Conservation (phyloP, 2,888 invertebrate genomes). For the Leptarthrus brevirostris region DNA sequence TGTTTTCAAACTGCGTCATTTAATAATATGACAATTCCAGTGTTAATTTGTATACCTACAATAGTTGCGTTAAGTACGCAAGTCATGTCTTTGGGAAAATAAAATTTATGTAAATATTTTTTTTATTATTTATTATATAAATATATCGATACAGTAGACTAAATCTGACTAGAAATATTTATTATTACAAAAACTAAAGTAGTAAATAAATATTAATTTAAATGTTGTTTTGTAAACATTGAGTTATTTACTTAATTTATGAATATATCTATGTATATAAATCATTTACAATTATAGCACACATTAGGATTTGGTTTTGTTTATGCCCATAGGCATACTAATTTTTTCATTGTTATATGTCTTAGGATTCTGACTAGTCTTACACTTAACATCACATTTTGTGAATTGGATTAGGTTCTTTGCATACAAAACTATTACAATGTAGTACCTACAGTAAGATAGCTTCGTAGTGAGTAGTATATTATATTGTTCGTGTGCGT, state of each 20-base stretch:
- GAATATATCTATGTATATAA: slow-evolving; percentile 8
- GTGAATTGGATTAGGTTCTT: slow-evolving; percentile 29
- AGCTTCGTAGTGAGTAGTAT: neutral
- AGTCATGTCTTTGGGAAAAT: no score
- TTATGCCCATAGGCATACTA: slow-evolving; percentile 18
- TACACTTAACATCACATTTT: slow-evolving; percentile 34
- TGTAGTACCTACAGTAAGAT: neutral
- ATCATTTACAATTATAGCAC: slow-evolving; percentile 26
- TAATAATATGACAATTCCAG: no score
- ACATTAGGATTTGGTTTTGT: slow-evolving; percentile 45
- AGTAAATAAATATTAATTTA: slow-evolving; percentile 14
- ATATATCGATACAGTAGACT: slow-evolving; percentile 34
- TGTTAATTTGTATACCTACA: no score
- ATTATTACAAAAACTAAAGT: slow-evolving; percentile 17
- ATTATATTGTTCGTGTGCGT: slow-evolving; percentile 26
- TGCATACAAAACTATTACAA: slow-evolving; percentile 24
- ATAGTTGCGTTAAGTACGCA: no score
- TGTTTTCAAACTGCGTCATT: no score
- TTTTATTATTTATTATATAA: slow-evolving; percentile 41
- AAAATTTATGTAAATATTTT: no score
- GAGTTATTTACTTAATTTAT: neutral
- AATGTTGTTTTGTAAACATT: no score
- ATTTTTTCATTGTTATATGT: neutral
- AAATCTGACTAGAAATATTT: slow-evolving; percentile 35
- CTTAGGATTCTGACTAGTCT: slow-evolving; percentile 32